Base-by-base conservation (phyloP, 2,888 invertebrate genomes). In the Loripinus fragilis region DNA sequence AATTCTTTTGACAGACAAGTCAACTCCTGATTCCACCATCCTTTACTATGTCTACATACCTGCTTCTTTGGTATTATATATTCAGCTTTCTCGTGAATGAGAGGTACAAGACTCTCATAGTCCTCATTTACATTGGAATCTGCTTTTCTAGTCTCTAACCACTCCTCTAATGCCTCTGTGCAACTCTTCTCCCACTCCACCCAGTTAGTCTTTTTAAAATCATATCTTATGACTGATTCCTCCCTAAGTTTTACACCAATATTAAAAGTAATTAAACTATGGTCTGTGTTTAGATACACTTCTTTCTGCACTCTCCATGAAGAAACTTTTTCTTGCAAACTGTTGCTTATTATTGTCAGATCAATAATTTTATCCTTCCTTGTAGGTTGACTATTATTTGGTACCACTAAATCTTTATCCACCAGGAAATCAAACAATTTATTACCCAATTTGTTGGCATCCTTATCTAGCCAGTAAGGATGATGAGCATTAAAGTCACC, bases 221-320 rank as follows among this genome's bases (percentile, higher is more conserved):
- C 48, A 8, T 30, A 66, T 35, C 64, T 73, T 23, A 66, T 50
- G 0, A 48, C 23, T 5, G 38, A 8, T 17, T 48, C 23, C 33
- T 35, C n/a, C n/a, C 10, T 48, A 20, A n/a, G n/a, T 20, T 48
- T 48, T 3, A 20, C 30, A 23, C 66, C 72, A 1, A 66, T 8
- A 0, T 73, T 30, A 38, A 73, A 73, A 3, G 72, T 12, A 0
- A 73, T 66, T 25, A 73, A 35, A 10, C 25, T 66, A 50, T 73
- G 72, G 23, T 73, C 73, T 17, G 73, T 28, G 30, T 73, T 73
- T 12, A 45, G n/a, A n/a, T n/a, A n/a, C n/a, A n/a, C n/a, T n/a
- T n/a, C n/a, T n/a, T n/a, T n/a, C n/a, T n/a, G n/a, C n/a, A n/a
- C n/a, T n/a, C n/a, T n/a, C n/a, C n/a, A n/a, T n/a, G n/a, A n/a